Conservation (phyloP, 2,888 invertebrate species). For the Seladonia tumulorum region DNA sequence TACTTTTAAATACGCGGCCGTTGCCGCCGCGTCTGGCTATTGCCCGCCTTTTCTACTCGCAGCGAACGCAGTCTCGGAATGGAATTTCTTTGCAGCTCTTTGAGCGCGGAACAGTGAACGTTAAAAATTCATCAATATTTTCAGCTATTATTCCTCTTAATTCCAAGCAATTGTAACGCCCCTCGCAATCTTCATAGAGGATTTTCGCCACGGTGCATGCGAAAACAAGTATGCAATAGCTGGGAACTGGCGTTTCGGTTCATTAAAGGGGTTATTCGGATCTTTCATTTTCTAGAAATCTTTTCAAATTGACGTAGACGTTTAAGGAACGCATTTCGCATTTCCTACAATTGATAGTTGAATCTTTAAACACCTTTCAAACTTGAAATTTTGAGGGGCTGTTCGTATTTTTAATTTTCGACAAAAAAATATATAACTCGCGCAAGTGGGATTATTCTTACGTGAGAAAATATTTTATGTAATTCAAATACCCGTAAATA, state of each 20-base stretch:
- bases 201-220: background rate
- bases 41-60: background rate
- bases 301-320: too few species aligned
- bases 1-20: background rate
- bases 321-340: too few species aligned
- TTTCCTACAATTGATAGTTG: too few species aligned
- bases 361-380: too few species aligned
- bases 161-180: background rate
- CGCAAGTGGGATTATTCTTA: too few species aligned
- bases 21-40: background rate
- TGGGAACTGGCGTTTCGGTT: background rate
- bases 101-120: background rate
- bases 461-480: too few species aligned
- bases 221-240: background rate
- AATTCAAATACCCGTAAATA: too few species aligned
- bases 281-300: background rate
- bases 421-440: too few species aligned
- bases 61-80: background rate
- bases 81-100: background rate
- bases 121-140: background rate
- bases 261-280: background rate
- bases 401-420: too few species aligned
- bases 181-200: background rate
- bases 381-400: too few species aligned
- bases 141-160: background rate